Base-by-base conservation (phyloP, 2,113 vertebrate species). In the Thryonomys swinderianus region DNA sequence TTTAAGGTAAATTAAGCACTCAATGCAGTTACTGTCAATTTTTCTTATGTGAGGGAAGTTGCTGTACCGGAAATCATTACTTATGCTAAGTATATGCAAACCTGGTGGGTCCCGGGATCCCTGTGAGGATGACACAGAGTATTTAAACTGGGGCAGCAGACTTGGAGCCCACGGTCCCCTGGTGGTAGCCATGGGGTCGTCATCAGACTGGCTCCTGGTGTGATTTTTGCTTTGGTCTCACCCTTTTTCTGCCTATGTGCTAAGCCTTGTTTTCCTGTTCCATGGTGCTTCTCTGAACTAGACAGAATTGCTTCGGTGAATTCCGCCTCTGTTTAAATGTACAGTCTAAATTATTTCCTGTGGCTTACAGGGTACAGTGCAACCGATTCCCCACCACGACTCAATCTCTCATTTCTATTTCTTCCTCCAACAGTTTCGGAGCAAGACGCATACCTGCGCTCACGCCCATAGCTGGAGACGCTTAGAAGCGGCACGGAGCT, bases 371-470 rank as follows among this genome's bases (percentile, higher is more conserved):
- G 55, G 79, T 81, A 40, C 64, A 74, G n/a, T 5, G 17, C 37
- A 74, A 67, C 67, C 51, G 18, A 94, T 96, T 95, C 84, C 61
- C 37, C 8, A 80, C 13, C 51, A 55, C 59, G 86, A 45, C 42
- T 67, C 90, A 88, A 69, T 40, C 2, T 40, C 34, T 85, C 55
- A 20, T 94, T 91, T 94, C 61, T 67, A 62, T 71, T 94, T 91
- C 37, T 51, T 51, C 40, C 64, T 45, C 53, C 73, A 51, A 48
- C 25, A 71, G 64, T 74, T 94, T 94, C 61, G 83, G 48, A 85
- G 62, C 18, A 88, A 96, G 79, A 62, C 27, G 85, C 27, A 91
- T 14, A 82, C 53, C n/a, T 89, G 23, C n/a, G 21, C 73, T 57
- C 42, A 91, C 67, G 87, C 3, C 4, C 12, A 21, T 84, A 84